A percentile compares a stretch with the other conserved stretches of the same genome.
Conservation (phyloP, 53 echinoderm and acorn worm genomes). For the Paracentrotus lividus region DNA sequence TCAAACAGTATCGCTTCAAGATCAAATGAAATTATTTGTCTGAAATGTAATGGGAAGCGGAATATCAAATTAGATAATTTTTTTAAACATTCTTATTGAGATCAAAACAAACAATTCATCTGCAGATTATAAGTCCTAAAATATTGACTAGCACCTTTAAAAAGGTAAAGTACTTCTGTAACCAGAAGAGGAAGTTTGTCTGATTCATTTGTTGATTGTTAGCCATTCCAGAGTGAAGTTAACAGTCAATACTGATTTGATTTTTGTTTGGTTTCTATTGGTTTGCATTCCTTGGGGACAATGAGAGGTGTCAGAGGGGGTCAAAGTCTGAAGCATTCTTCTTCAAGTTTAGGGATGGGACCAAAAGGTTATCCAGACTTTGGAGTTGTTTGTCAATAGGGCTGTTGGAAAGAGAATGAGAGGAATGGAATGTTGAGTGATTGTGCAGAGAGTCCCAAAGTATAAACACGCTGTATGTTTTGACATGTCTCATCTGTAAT, state of each 20-base stretch:
- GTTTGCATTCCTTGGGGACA: slow-evolving; percentile 1
- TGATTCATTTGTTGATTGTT: slow-evolving; percentile 51
- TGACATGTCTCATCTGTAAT: slow-evolving; percentile 49
- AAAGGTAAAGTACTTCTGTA: slow-evolving; percentile 23
- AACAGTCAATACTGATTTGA: slow-evolving; percentile 31
- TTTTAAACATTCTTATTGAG: too few species aligned
- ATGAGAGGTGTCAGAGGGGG: slow-evolving; percentile 31
- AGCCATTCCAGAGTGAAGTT: slow-evolving; percentile 43
- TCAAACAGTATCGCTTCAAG: too few species aligned
- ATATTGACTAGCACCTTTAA: neutral
- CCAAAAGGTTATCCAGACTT: slow-evolving; percentile 48
- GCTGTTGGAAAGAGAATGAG: neutral
- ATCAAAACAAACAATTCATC: too few species aligned
- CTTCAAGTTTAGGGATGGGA: neutral
- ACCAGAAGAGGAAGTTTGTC: slow-evolving; percentile 26
- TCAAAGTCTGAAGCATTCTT: slow-evolving; percentile 19
- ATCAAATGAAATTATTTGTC: too few species aligned
- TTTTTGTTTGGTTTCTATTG: slow-evolving; percentile 3
- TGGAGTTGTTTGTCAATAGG: slow-evolving; percentile 59
- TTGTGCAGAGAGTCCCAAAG: slow-evolving; percentile 35
- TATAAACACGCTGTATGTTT: slow-evolving; percentile 11
- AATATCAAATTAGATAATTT: too few species aligned
- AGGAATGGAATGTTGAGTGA: slow-evolving; percentile 38
- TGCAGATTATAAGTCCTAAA: neutral
- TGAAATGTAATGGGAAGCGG: too few species aligned